A percentile compares a stretch with the other conserved stretches of the same genome.
These are phyloP conservation scores for Crotalus tigris DNA, from an alignment of 2,113 vertebrate genomes.

Conservation along the genomic window DNA sequence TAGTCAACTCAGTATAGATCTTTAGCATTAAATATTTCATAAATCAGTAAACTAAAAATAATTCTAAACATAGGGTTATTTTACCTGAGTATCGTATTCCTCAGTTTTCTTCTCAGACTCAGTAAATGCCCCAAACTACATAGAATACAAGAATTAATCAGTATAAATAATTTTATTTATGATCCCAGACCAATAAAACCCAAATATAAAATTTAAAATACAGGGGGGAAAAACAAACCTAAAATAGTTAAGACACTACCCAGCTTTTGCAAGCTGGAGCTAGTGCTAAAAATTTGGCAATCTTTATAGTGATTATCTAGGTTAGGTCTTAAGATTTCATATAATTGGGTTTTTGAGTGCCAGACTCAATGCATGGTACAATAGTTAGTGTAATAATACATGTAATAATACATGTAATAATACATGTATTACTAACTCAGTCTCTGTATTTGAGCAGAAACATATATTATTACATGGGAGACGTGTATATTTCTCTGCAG, in stretches of 20 bases:
- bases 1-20: not conserved
- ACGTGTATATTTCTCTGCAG: not conserved
- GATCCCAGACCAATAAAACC: not conserved
- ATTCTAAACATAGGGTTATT: not conserved
- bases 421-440: not conserved
- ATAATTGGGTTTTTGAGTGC: not conserved
- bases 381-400: not conserved
- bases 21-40: not conserved
- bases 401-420: not conserved
- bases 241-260: not conserved
- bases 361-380: not conserved
- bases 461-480: not conserved
- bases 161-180: not conserved
- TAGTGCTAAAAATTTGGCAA: not conserved
- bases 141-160: not conserved
- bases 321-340: not conserved
- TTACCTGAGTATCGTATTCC: conserved; percentile 92
- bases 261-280: not conserved
- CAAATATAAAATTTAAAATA: not conserved
- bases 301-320: not conserved
- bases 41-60: not conserved
- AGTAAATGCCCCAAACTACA: conserved; percentile 86
- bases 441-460: not conserved
- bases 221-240: not conserved
- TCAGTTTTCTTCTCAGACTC: conserved; percentile 92